phyloP scores from a whole-genome alignment of 2,113 vertebrate species.

The Setophaga petechia region DNA sequence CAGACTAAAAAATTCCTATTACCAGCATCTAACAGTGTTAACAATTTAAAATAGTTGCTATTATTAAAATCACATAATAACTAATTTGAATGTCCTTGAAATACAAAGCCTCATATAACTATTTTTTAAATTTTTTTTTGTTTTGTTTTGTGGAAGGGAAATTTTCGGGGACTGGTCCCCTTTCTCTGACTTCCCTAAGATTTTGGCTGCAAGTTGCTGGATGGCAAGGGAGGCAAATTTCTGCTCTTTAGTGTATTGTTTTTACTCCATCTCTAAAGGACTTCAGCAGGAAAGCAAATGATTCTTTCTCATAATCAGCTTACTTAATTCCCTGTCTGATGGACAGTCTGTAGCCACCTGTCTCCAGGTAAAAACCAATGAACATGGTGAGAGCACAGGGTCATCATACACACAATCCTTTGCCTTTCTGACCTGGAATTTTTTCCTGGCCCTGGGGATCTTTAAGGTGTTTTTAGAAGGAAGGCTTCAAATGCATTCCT shows the following conservation, averaged over 20 bases:
- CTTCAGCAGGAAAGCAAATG: neutral
- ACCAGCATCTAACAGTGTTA: neutral
- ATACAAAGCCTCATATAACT: neutral
- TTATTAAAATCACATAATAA: neutral
- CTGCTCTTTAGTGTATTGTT: neutral
- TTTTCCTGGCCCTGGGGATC: neutral
- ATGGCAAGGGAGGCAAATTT: neutral
- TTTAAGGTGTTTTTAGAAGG: neutral
- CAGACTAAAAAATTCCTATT: neutral
- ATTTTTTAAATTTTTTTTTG: neutral
- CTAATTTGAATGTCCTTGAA: neutral
- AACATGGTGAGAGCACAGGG: neutral
- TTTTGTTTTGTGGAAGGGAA: neutral
- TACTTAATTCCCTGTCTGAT: neutral
- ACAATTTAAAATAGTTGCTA: neutral
- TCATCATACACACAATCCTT: neutral
- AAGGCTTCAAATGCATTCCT: slow-evolving; percentile 8
- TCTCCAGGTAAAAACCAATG: neutral
- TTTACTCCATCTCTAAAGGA: neutral
- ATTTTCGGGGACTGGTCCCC: neutral
- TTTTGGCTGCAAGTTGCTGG: neutral
- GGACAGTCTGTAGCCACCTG: neutral
- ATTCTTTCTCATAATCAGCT: neutral
- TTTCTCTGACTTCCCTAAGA: neutral
- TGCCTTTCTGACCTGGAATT: neutral